These are phyloP conservation scores for Poecilia gillii DNA, from an alignment of 2,797 vertebrate genomes.

Conservation along the genomic window DNA sequence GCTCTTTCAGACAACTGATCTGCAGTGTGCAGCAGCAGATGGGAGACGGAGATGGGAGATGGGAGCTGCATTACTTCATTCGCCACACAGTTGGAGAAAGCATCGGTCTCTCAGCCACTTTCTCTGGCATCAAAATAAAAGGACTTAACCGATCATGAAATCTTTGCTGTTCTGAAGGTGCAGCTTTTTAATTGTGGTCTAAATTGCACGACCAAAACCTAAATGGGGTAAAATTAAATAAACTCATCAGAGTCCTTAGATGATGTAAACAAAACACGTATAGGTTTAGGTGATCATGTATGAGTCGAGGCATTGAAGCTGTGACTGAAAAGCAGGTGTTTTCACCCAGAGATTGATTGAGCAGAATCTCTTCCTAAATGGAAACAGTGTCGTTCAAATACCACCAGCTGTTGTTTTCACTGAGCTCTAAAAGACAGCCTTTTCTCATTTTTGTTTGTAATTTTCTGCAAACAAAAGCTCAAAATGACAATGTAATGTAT, in stretches of 20 bases:
- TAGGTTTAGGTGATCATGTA: background rate
- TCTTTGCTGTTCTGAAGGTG: background rate
- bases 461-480: background rate
- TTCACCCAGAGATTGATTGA: background rate
- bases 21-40: constrained; percentile 1
- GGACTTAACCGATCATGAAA: background rate
- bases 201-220: background rate
- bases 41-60: background rate
- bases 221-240: background rate
- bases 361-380: background rate
- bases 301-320: background rate
- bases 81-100: background rate
- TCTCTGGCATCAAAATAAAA: background rate
- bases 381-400: background rate
- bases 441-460: background rate
- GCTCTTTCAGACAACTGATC: background rate
- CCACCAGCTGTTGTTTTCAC: background rate
- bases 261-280: background rate
- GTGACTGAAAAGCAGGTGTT: background rate
- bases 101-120: background rate
- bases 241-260: background rate
- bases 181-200: background rate
- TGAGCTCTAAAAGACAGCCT: background rate
- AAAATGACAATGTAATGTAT: background rate
- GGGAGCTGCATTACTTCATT: background rate